Evolutionary conservation across 2,113 vertebrate species (phyloP).

Genomic region (Protobothrops mucrosquamatus): DNA sequence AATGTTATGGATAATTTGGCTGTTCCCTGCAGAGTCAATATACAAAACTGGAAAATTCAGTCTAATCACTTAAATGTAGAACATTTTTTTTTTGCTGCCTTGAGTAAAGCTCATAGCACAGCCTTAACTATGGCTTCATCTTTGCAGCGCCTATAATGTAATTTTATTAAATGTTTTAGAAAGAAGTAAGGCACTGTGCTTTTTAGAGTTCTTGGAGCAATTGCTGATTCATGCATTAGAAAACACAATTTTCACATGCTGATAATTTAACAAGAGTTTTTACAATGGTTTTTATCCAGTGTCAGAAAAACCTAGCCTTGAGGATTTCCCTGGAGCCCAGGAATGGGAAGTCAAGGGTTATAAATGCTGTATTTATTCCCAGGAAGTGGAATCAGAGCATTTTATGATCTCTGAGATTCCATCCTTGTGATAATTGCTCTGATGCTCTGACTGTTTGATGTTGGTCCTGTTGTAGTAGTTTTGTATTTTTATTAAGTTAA

Average conservation of each 20-base stretch:
- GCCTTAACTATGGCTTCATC: conserved; percentile 5
- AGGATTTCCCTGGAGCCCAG: not conserved
- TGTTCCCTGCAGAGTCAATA: conserved; percentile 39
- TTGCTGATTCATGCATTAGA: not conserved
- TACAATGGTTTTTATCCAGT: not conserved
- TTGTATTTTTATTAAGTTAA: not conserved
- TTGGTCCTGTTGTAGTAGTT: not conserved
- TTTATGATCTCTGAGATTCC: not conserved
- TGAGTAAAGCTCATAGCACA: conserved; percentile 27
- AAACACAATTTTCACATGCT: not conserved
- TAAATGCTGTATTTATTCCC: not conserved
- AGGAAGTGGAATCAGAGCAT: not conserved
- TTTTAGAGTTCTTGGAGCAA: conserved; percentile 14
- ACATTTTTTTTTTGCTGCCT: conserved; percentile 34
- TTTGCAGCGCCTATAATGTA: conserved; percentile 24
- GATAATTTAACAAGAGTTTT: not conserved
- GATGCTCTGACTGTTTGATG: not conserved
- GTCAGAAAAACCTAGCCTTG: not conserved
- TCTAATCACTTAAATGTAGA: conserved; percentile 35
- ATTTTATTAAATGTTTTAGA: conserved; percentile 22
- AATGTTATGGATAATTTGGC: conserved; percentile 50
- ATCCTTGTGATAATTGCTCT: not conserved
- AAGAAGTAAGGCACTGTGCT: conserved; percentile 16
- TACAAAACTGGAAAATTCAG: conserved; percentile 48
- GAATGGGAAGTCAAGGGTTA: not conserved